phyloP scores from a whole-genome alignment of 2,797 vertebrate genomes.

The Heteromormyrus szaboi region DNA sequence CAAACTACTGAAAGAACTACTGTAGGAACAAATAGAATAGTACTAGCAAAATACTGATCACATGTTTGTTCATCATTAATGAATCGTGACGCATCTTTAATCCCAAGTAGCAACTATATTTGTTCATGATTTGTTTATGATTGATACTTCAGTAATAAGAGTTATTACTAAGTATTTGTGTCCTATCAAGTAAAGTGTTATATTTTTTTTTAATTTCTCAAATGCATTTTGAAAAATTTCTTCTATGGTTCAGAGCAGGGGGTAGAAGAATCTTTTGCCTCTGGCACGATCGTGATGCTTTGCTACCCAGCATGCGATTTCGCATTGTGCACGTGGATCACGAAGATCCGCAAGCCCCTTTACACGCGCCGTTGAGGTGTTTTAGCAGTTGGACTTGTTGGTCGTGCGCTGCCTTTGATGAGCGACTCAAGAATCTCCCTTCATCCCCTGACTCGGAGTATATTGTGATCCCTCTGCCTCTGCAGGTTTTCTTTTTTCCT shows the following conservation, averaged over 20 bases:
- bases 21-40: no score
- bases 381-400: neutral
- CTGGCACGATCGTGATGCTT: slow-evolving; percentile 59
- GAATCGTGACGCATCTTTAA: neutral
- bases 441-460: neutral
- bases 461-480: neutral
- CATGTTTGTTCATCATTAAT: neutral
- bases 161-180: neutral
- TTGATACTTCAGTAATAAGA: neutral
- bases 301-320: neutral
- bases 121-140: neutral
- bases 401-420: slow-evolving; percentile 23
- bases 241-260: slow-evolving; percentile 57
- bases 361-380: neutral
- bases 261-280: slow-evolving; percentile 60
- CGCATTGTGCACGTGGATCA: neutral
- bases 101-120: neutral
- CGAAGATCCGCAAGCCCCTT: neutral
- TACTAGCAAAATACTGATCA: neutral
- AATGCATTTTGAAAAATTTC: slow-evolving; percentile 18
- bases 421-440: neutral
- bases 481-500: neutral
- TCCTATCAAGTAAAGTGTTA: neutral
- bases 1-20: no score
- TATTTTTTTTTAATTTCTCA: neutral